Evolutionary conservation across 2,113 vertebrate genomes (phyloP), one percentile per base, ranked within the genome.

Genomic region (Paracanthobrama guichenoti): DNA sequence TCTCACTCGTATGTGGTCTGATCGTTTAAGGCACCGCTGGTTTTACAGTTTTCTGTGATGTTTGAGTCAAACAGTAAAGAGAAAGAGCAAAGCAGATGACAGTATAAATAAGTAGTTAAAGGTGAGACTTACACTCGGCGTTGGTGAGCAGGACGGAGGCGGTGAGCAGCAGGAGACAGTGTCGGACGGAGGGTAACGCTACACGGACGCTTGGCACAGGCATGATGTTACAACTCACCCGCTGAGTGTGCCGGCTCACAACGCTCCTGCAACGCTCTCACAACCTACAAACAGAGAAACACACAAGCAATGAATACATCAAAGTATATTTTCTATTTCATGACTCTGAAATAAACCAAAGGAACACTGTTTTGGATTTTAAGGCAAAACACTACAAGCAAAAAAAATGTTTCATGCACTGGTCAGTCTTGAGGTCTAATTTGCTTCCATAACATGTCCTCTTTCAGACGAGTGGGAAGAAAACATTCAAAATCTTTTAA

Each of bases 251-350:
- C 79, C 59, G 24, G 59, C 79, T 67, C 79, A 83, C 75, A 78
- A 86, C 74, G 60, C 81, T 86, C 85, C 86, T 66, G 73, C 79
- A 84, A 83, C 64, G 16, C 78, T 86, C 81, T 87, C 71, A 87
- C 86, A 87, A 88, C 87, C 81, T 81, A n/a, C 81, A 75, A 35
- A 69, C 53, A 55, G 16, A 55, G 53, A 55, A 24, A 87, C 28
- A 66, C 39, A 80, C 42, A 80, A 26, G 57, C 60, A 48, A 24
- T 28, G 2, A 20, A 14, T 10, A 53, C 18, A 67, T 16, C 28
- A 67, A 31, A 55, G 22, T 6, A 55, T 22, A 22, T 55, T 55
- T 55, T 55, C 16, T 22, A 55, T 55, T 22, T 55, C 18, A 55
- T 55, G 53, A 9, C 53, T 50, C 13, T 53, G 14, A 53, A 53